These are phyloP conservation scores for Axinella damicornis DNA, from an alignment of 37 sponge, comb jelly and placozoan species.

Conservation along the genomic window DNA sequence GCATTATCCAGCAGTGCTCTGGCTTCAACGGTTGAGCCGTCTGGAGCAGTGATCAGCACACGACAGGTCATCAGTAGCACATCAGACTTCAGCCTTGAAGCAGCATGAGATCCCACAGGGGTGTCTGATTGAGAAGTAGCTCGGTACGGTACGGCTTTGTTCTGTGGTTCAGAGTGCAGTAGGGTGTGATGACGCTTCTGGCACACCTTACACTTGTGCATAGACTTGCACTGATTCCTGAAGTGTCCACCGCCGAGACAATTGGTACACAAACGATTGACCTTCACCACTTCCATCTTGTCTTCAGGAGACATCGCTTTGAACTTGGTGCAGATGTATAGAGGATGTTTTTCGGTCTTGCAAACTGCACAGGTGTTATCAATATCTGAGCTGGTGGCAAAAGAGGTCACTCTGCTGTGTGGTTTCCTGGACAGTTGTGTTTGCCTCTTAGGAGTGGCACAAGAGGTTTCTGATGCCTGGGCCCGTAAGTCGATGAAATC, in stretches of 20 bases:
- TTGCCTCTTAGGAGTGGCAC: conserved; percentile 14
- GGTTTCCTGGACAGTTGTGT: neutral
- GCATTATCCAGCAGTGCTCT: conserved; percentile 56
- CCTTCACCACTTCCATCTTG: conserved; percentile 34
- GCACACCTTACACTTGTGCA: conserved; percentile 51
- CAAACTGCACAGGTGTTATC: conserved; percentile 26
- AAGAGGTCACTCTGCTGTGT: conserved; percentile 20
- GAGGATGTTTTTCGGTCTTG: conserved; percentile 48
- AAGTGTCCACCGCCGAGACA: conserved; percentile 41
- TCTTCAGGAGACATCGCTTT: conserved; percentile 34
- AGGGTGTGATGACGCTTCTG: conserved; percentile 62
- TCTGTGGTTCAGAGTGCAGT: conserved; percentile 16
- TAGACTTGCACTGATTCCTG: conserved; percentile 40
- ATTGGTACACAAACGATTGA: conserved; percentile 33
- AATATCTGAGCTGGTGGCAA: neutral
- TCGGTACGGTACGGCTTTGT: neutral
- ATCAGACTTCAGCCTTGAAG: conserved; percentile 24
- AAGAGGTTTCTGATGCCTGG: conserved; percentile 45
- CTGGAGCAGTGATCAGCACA: conserved; percentile 40
- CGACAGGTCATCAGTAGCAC: conserved; percentile 45
- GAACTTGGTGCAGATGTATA: conserved; percentile 54
- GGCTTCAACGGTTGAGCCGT: conserved; percentile 59
- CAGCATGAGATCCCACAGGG: conserved; percentile 18
- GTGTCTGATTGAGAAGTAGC: neutral
- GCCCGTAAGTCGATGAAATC: conserved; percentile 56